phyloP scores from a whole-genome alignment of 2,797 vertebrate genomes.

The Enteromius paludinosus region DNA sequence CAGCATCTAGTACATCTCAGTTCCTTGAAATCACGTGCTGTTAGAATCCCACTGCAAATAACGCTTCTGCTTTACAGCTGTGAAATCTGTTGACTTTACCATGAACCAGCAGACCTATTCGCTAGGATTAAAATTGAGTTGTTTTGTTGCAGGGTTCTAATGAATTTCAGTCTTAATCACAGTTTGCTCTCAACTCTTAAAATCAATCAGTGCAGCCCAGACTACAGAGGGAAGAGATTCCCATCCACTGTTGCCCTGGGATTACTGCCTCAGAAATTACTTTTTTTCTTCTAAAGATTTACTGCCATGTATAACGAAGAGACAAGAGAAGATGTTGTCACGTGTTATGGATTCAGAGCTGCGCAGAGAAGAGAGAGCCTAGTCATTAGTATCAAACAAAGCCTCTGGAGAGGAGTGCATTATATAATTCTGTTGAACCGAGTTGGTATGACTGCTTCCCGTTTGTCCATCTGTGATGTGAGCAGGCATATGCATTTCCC shows the following conservation, averaged over 20 bases:
- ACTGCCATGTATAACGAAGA: conserved; percentile 25
- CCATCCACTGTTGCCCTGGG: conserved; percentile 43
- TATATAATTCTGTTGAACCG: not conserved
- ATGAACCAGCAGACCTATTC: not conserved
- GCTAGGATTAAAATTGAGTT: conserved; percentile 15
- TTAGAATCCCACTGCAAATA: not conserved
- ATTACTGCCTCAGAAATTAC: conserved; percentile 65
- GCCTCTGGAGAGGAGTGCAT: not conserved
- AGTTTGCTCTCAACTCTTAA: conserved; percentile 2
- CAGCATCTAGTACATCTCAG: conserved; percentile 51
- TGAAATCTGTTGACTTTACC: not conserved
- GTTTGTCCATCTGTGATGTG: not conserved
- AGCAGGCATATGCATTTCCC: not conserved
- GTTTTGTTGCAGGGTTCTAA: conserved; percentile 19
- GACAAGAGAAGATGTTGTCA: not conserved
- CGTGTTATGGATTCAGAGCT: conserved; percentile 32
- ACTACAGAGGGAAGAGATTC: conserved; percentile 58
- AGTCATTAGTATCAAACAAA: not conserved
- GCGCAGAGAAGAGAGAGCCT: not conserved
- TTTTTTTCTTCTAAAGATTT: conserved; percentile 66
- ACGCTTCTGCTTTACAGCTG: not conserved
- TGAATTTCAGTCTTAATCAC: conserved; percentile 44
- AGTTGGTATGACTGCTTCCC: not conserved
- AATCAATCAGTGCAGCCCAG: conserved; percentile 38
- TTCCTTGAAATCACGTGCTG: conserved; percentile 56